phyloP scores from a whole-genome alignment of 2,113 vertebrate genomes.

The Malurus elegans region DNA sequence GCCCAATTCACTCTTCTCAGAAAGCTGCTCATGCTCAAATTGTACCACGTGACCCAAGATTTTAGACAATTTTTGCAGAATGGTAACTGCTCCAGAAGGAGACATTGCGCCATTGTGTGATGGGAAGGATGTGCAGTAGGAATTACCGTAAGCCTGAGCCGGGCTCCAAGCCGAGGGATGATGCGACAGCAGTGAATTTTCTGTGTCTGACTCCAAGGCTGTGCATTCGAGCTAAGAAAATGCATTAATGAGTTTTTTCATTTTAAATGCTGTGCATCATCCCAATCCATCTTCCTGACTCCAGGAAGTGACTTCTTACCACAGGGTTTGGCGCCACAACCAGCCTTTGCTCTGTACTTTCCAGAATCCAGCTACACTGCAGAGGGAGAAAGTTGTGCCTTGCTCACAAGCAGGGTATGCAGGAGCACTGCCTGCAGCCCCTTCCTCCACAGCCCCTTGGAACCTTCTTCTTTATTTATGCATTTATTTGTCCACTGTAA shows the following conservation, averaged over 20 bases:
- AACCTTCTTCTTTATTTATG: fast-evolving
- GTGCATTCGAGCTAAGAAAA: not conserved
- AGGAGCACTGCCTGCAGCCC: fast-evolving
- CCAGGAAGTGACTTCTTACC: fast-evolving
- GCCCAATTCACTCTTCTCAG: not conserved
- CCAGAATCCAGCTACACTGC: not conserved
- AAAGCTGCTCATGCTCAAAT: not conserved
- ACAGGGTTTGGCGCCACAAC: not conserved
- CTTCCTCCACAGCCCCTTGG: too few relatives aligned
- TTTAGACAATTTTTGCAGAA: not conserved
- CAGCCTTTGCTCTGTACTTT: not conserved
- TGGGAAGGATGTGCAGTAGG: not conserved
- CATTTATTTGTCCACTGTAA: not conserved
- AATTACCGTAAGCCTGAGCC: not conserved
- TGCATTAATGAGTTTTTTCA: not conserved
- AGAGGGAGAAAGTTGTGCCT: not conserved
- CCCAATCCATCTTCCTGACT: not conserved
- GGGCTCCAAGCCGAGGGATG: not conserved
- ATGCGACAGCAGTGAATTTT: fast-evolving
- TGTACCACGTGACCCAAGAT: fast-evolving
- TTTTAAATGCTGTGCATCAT: not conserved
- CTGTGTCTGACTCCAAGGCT: not conserved
- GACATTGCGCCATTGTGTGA: not conserved
- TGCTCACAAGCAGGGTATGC: fast-evolving
- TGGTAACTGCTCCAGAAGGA: not conserved